These are phyloP conservation scores for Leptopilina drosophilae DNA, from an alignment of 2,888 invertebrate species.

Conservation along the genomic window DNA sequence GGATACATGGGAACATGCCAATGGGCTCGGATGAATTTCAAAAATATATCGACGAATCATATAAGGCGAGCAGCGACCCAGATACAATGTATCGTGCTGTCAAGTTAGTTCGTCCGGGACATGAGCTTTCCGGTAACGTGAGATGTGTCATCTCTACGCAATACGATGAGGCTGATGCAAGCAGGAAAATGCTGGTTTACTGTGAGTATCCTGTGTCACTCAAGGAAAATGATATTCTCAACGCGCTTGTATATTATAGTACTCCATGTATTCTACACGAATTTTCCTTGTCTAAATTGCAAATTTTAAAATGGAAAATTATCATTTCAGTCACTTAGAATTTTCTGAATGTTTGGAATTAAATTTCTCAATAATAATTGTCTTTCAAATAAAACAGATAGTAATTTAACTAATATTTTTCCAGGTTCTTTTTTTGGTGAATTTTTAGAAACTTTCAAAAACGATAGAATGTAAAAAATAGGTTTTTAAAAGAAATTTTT, in stretches of 20 bases:
- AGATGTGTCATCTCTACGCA: constrained; percentile 86
- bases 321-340: too few relatives aligned
- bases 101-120: constrained; percentile 83
- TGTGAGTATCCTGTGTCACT: constrained; percentile 61
- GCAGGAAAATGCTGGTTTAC: constrained; percentile 67
- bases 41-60: constrained; percentile 79
- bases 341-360: too few relatives aligned
- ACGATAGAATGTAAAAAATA: too few relatives aligned
- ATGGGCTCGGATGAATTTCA: constrained; percentile 79
- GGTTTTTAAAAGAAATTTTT: too few relatives aligned
- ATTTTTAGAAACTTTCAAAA: too few relatives aligned
- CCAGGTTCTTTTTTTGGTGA: too few relatives aligned
- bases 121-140: constrained; percentile 85
- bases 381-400: too few relatives aligned
- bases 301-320: neutral
- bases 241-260: neutral
- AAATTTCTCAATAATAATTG: too few relatives aligned
- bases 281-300: neutral
- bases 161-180: constrained; percentile 79
- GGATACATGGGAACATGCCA: constrained; percentile 85
- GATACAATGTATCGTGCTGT: constrained; percentile 85
- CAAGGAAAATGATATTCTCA: constrained; percentile 8
- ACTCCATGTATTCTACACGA: too few relatives aligned
- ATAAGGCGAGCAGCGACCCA: constrained; percentile 82
- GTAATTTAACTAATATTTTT: too few relatives aligned